Evolutionary conservation across 2,113 vertebrate genomes (phyloP).

Genomic region (Poeciliopsis turrubarensis): DNA sequence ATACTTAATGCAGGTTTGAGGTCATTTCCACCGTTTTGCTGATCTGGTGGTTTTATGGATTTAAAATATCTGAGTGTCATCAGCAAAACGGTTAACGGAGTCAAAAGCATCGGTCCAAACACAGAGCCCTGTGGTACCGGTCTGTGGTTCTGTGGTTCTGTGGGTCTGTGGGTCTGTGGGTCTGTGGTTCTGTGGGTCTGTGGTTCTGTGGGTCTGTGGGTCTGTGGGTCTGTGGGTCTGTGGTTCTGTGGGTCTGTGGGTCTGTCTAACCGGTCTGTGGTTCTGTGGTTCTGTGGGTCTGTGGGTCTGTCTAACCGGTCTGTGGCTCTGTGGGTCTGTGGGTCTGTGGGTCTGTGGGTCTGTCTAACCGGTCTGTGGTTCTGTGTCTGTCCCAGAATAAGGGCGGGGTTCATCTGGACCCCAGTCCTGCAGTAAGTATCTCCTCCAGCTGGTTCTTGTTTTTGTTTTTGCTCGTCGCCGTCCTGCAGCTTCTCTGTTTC

Average conservation of each 20-base stretch:
- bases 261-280: not conserved
- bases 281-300: conserved; percentile 50
- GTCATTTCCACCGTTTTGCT: too few species aligned
- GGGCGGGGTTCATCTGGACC: conserved; percentile 91
- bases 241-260: conserved; percentile 38
- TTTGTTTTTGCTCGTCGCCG: not conserved
- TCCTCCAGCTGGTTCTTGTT: conserved; percentile 36
- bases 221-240: not conserved
- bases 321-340: conserved; percentile 9
- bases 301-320: conserved; percentile 32
- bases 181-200: too few species aligned
- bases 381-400: conserved; percentile 87
- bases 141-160: conserved; percentile 4
- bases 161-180: too few species aligned
- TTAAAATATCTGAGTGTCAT: too few species aligned
- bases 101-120: too few species aligned
- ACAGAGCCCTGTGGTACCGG: conserved; percentile 1
- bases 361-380: conserved; percentile 56
- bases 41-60: too few species aligned
- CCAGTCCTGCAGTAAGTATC: conserved; percentile 98
- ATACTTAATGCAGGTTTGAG: too few species aligned
- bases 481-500: not conserved
- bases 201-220: too few species aligned
- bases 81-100: too few species aligned
- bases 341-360: conserved; percentile 65